These are phyloP conservation scores for Hydrozoanthus tunicans DNA, from an alignment of 64 coral and sea anemone species.

Conservation along the genomic window DNA sequence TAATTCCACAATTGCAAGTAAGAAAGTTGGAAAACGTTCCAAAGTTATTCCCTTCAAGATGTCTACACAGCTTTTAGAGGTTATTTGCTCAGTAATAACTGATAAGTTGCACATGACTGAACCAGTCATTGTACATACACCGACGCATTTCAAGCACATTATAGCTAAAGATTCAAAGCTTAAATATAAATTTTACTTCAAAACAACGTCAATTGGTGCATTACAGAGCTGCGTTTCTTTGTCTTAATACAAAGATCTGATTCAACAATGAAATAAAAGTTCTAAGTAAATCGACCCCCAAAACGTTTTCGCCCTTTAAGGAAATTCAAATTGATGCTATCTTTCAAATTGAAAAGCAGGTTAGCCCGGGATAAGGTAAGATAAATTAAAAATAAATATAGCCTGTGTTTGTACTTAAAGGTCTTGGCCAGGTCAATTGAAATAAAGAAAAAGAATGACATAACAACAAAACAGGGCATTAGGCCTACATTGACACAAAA, in stretches of 20 bases:
- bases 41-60: neutral
- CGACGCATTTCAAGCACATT: neutral
- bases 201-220: neutral
- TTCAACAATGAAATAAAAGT: neutral
- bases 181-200: constrained; percentile 22
- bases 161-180: neutral
- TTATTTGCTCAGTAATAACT: constrained; percentile 15
- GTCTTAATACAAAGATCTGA: neutral
- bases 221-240: neutral
- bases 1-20: neutral
- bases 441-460: constrained; percentile 22
- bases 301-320: neutral
- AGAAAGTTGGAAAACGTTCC: neutral
- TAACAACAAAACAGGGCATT: constrained; percentile 13
- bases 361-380: constrained; percentile 27
- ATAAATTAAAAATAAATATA: constrained; percentile 69
- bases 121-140: constrained; percentile 7
- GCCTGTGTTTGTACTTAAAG: constrained; percentile 52
- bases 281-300: neutral
- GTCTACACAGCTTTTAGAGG: neutral
- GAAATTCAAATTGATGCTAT: constrained; percentile 21
- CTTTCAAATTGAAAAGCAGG: constrained; percentile 54
- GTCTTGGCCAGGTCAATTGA: constrained; percentile 25
- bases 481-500: constrained; percentile 34
- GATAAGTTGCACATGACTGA: constrained; percentile 27